A percentile compares a stretch with the other conserved stretches of the same genome.
Conservation (phyloP, 2,888 invertebrate species). For the Orchesella flavescens region DNA sequence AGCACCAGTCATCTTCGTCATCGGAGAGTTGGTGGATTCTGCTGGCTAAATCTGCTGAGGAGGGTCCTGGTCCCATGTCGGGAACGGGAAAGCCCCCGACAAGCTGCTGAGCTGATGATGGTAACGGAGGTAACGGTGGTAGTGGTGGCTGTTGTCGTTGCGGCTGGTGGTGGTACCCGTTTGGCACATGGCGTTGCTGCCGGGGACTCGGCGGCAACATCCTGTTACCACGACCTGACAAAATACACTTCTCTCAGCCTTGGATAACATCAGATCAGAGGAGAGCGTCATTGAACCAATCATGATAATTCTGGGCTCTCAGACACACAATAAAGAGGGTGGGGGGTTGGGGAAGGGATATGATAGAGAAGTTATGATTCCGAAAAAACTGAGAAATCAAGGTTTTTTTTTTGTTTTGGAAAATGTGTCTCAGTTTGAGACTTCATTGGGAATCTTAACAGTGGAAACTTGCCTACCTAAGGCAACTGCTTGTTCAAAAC, state of each 20-base stretch:
- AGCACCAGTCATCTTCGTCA: constrained; percentile 71
- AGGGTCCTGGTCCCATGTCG: constrained; percentile 69
- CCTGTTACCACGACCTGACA: constrained; percentile 70
- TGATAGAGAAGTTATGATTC: constrained; percentile 35
- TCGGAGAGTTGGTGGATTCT: constrained; percentile 68
- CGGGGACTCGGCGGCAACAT: constrained; percentile 66
- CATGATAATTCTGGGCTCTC: constrained; percentile 58
- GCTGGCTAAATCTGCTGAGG: constrained; percentile 53
- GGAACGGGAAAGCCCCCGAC: constrained; percentile 57
- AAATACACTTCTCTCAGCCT: constrained; percentile 59
- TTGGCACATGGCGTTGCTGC: constrained; percentile 69
- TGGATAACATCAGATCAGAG: constrained; percentile 50
- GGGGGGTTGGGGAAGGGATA: background rate
- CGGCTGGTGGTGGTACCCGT: constrained; percentile 66
- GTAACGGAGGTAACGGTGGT: constrained; percentile 13
- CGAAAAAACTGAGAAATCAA: constrained; percentile 60
- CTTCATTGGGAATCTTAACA: constrained; percentile 53
- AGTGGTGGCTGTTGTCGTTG: constrained; percentile 41
- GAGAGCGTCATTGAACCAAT: constrained; percentile 36
- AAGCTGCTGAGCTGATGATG: constrained; percentile 47
- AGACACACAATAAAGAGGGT: constrained; percentile 29
- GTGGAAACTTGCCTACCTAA: constrained; percentile 69
- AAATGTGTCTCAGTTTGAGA: constrained; percentile 51
- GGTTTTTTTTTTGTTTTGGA: constrained; percentile 37
- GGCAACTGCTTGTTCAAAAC: constrained; percentile 72